These are phyloP conservation scores for Stichodactyla mertensii DNA, from an alignment of 64 coral and sea anemone species.

Conservation along the genomic window DNA sequence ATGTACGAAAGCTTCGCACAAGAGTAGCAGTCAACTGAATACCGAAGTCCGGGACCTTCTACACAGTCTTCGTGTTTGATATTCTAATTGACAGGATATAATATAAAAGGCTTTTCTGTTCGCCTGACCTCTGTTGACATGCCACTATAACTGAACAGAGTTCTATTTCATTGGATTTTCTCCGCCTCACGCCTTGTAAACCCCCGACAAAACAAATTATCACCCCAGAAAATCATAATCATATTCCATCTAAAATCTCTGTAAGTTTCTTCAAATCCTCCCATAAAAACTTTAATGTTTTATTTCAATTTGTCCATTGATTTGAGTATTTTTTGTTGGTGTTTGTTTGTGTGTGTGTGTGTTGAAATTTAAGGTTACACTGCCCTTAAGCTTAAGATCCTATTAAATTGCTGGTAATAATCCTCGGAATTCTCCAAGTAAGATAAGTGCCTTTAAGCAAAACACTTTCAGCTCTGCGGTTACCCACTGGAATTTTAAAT, in stretches of 20 bases:
- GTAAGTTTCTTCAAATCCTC: too few relatives aligned
- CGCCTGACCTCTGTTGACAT: neutral
- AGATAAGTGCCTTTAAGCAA: neutral
- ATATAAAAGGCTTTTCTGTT: constrained; percentile 7
- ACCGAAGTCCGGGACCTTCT: neutral
- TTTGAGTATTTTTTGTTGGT: too few relatives aligned
- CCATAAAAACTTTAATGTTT: neutral
- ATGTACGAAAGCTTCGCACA: neutral
- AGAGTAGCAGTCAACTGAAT: neutral
- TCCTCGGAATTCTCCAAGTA: neutral
- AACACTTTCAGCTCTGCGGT: neutral
- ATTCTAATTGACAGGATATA: neutral
- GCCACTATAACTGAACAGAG: neutral
- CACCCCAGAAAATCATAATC: neutral
- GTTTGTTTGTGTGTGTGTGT: neutral
- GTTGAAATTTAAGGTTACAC: neutral
- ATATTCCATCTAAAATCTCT: neutral
- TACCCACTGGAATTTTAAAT: constrained; percentile 7
- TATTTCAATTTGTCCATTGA: neutral
- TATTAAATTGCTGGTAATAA: constrained; percentile 8
- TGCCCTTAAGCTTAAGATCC: neutral
- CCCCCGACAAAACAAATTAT: neutral
- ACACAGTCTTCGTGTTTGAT: neutral
- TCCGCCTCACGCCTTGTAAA: neutral
- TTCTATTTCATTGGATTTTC: neutral